Evolutionary conservation across 2,888 invertebrate genomes (phyloP), one percentile per base, ranked within the genome.

Genomic region (Chrysolina americana): DNA sequence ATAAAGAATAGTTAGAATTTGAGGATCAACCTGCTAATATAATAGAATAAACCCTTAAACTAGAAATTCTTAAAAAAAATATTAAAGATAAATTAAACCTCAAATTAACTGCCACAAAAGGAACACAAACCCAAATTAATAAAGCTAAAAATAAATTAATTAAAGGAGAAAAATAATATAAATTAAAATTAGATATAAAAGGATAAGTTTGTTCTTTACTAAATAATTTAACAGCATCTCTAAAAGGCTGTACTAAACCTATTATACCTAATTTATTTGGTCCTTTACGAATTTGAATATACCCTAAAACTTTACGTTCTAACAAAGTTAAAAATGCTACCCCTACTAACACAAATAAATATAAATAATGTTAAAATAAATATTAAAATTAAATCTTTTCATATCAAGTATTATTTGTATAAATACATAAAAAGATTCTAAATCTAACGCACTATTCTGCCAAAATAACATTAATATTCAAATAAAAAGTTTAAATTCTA

Each of bases 181-280:
- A 85, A 82, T 89, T 83, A 89, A 90, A 91, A 91, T 92, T 93
- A 71, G 91, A 91, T 83, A 89, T 87, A 80, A 86, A 85, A 81
- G 91, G 91, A 87, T 89, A 90, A 87, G 87, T 89, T 86, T 90
- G 89, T 84, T 93, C 92, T 75, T 94, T 94, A 81, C 88, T 89
- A 90, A 94, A 93, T 88, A 94, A 90, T 84, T 92, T 94, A 88
- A 94, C 89, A 44, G 92, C 94, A 91, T 94, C 94, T 65, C 91
- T 90, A 91, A 94, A 92, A 86, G 94, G 93, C 78, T 94, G 94
- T 75, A 92, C 87, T 85, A 94, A 83, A 0, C 93, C 93, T 47
- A 89, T 83, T 80, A 92, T 82, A 0, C 92, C 91, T 1, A 93
- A 90, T 82, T 93, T 94, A 91, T 93, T 94, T 23, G 94, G 94